phyloP scores from a whole-genome alignment of 2,888 invertebrate species.

The Rhagophthalmus giganteus region DNA sequence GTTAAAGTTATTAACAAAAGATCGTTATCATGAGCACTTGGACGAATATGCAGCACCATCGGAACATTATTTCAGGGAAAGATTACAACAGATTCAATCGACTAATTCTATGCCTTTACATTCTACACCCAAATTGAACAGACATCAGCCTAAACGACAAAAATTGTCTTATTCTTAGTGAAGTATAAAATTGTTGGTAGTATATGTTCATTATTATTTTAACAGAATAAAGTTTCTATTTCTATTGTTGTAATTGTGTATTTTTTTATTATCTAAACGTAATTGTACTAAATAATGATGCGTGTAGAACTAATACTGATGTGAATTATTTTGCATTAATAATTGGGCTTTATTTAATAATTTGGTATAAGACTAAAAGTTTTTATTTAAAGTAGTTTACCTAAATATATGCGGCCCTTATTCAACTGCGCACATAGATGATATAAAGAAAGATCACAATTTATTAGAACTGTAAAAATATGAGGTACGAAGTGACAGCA shows the following conservation, averaged over 20 bases:
- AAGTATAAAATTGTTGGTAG: background rate
- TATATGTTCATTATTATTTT: background rate
- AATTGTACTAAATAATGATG: background rate
- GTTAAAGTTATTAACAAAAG: slow-evolving; percentile 46
- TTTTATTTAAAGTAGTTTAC: no score
- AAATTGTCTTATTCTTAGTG: background rate
- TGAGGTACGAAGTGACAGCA: no score
- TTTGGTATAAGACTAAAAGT: no score
- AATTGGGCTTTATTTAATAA: no score
- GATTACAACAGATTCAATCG: slow-evolving; percentile 36
- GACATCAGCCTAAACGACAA: background rate
- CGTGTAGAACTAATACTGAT: no score
- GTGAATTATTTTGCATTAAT: no score
- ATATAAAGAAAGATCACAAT: no score
- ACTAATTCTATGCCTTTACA: slow-evolving; percentile 12
- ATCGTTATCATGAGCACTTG: slow-evolving; percentile 49
- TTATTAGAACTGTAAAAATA: no score
- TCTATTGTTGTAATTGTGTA: background rate
- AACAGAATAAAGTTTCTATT: background rate
- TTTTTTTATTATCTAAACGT: background rate
- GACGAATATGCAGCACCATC: slow-evolving; percentile 49
- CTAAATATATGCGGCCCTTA: no score
- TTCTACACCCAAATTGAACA: slow-evolving; percentile 8
- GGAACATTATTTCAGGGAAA: slow-evolving; percentile 40
- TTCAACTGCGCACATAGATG: no score